phyloP scores from a whole-genome alignment of 2,888 invertebrate species.

The Phymatocera aterrima region DNA sequence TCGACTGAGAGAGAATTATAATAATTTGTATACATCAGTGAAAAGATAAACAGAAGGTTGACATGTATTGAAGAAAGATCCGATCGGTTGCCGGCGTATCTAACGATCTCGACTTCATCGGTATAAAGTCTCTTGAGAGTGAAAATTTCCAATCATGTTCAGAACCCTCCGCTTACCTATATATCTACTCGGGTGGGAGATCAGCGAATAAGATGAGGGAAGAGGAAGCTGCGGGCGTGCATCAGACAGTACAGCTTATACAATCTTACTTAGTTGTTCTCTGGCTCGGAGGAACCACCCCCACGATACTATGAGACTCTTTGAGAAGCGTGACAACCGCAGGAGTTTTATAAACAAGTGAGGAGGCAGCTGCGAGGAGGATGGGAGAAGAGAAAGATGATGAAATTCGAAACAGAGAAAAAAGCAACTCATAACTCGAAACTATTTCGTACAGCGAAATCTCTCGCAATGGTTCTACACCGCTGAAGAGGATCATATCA shows the following conservation, averaged over 20 bases:
- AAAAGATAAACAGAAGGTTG: too few species aligned
- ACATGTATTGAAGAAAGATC: too few species aligned
- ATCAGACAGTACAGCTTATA: slow-evolving; percentile 65
- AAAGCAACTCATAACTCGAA: slow-evolving; percentile 54
- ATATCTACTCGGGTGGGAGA: too few species aligned
- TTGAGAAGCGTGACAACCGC: slow-evolving; percentile 36
- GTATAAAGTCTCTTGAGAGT: neutral
- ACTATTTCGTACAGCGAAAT: slow-evolving; percentile 35
- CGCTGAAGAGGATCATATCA: slow-evolving; percentile 63
- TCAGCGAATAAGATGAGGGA: slow-evolving; percentile 63
- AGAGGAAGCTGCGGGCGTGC: slow-evolving; percentile 62
- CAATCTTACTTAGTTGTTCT: slow-evolving; percentile 67
- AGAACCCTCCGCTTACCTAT: slow-evolving; percentile 19
- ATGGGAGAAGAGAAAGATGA: slow-evolving; percentile 23
- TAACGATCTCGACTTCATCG: neutral
- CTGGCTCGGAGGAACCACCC: slow-evolving; percentile 55
- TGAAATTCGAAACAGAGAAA: slow-evolving; percentile 17
- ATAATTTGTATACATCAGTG: too few species aligned
- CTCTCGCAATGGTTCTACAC: slow-evolving; percentile 26
- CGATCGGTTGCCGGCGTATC: too few species aligned
- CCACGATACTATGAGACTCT: slow-evolving; percentile 18
- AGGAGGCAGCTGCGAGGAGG: slow-evolving; percentile 14
- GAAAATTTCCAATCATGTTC: neutral
- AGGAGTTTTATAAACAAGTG: slow-evolving; percentile 43
- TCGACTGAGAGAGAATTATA: too few species aligned